phyloP scores from a whole-genome alignment of 1,140 invertebrate genomes.

The Uloborus diversus region DNA sequence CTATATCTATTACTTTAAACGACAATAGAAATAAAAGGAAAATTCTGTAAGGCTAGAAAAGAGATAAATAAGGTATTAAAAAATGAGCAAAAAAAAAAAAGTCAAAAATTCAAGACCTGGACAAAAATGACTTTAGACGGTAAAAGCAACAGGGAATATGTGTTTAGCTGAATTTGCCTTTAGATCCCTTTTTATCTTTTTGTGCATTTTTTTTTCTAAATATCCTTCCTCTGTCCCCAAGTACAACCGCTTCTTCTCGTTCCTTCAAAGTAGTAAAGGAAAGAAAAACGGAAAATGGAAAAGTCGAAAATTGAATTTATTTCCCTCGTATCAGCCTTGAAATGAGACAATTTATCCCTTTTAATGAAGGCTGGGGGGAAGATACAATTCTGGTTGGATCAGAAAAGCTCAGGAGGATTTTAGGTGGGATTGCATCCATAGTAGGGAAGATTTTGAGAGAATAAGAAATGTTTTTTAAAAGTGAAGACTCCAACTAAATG shows the following conservation, averaged over 20 bases:
- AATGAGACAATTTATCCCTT: slow-evolving; percentile 41
- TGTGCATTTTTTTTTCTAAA: background rate
- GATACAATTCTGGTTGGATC: background rate
- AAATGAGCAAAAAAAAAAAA: slow-evolving; percentile 12
- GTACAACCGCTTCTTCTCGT: too few relatives aligned
- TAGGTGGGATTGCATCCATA: background rate
- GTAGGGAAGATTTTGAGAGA: background rate
- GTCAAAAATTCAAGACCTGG: slow-evolving; percentile 13
- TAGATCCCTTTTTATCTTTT: background rate
- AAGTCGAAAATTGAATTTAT: slow-evolving; percentile 50
- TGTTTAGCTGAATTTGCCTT: slow-evolving; percentile 43
- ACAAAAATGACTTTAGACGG: slow-evolving; percentile 21
- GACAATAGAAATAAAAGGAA: background rate
- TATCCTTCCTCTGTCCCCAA: background rate
- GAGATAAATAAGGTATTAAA: background rate
- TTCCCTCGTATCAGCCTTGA: slow-evolving; percentile 22
- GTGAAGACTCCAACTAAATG: background rate
- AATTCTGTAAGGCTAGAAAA: background rate
- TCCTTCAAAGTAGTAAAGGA: background rate
- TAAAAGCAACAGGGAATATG: slow-evolving; percentile 5
- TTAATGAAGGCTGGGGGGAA: slow-evolving; percentile 12
- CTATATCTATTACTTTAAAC: too few relatives aligned
- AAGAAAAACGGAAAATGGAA: slow-evolving; percentile 1
- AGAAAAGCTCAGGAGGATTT: background rate
- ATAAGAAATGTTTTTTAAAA: background rate